Evolutionary conservation across 2,113 vertebrate genomes (phyloP).

Genomic region (Vidua chalybeata): DNA sequence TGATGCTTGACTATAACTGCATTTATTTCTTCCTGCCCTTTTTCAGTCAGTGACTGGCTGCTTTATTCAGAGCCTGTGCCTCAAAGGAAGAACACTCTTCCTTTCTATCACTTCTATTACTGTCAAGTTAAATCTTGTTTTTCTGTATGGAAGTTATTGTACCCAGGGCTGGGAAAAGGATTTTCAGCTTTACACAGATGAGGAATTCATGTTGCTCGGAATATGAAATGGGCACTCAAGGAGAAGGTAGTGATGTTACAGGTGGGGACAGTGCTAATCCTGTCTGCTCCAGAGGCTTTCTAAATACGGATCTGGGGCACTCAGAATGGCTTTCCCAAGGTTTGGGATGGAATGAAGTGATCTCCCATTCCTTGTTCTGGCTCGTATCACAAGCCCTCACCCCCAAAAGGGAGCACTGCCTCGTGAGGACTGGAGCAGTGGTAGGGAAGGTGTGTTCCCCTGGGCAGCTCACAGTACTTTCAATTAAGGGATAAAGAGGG

Average conservation of each 20-base stretch:
- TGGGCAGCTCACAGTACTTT: neutral
- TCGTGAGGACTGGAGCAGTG: neutral
- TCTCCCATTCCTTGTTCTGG: neutral
- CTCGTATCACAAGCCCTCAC: neutral
- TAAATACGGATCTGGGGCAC: neutral
- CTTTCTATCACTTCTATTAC: constrained; percentile 19
- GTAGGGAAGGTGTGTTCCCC: neutral
- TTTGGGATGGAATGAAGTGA: neutral
- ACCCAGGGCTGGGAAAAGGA: constrained; percentile 3
- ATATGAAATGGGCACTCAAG: neutral
- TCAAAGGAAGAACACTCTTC: neutral
- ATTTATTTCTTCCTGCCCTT: neutral
- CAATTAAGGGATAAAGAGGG: neutral
- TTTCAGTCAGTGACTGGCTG: neutral
- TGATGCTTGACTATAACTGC: neutral
- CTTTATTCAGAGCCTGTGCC: neutral
- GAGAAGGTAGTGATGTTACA: neutral
- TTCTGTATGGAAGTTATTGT: constrained; percentile 16
- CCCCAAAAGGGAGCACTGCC: neutral
- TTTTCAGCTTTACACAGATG: constrained; percentile 23
- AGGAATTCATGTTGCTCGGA: neutral
- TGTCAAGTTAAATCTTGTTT: constrained; percentile 58
- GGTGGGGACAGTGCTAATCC: neutral
- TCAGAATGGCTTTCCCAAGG: neutral
- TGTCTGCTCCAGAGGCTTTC: neutral